Conservation (phyloP, 2,888 invertebrate species). For the Ochropleura plecta region DNA sequence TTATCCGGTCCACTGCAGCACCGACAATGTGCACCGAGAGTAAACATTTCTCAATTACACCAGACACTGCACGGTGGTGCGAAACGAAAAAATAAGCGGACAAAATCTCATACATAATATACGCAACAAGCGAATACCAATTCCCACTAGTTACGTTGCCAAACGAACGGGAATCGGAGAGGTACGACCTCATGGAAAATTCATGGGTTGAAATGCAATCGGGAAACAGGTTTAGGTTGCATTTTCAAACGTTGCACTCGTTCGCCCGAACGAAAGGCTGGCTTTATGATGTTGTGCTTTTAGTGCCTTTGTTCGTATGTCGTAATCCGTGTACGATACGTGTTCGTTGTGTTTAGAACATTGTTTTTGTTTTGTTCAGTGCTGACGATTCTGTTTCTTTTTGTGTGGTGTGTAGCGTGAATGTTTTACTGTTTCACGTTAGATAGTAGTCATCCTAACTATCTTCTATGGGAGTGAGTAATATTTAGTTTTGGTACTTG, state of each 20-base stretch:
- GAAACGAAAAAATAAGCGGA: constrained; percentile 83
- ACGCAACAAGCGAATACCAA: constrained; percentile 86
- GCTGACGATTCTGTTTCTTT: constrained; percentile 9
- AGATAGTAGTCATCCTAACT: background rate
- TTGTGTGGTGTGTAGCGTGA: background rate
- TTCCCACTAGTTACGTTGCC: constrained; percentile 85
- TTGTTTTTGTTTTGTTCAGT: constrained; percentile 25
- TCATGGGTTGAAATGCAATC: constrained; percentile 88
- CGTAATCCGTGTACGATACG: constrained; percentile 53
- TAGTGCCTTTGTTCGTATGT: constrained; percentile 69
- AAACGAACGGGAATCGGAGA: constrained; percentile 77
- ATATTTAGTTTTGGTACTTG: background rate
- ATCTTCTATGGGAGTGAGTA: background rate
- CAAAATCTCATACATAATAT: constrained; percentile 88
- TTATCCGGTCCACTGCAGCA: constrained; percentile 58
- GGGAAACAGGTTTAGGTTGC: constrained; percentile 81
- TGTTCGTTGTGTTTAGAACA: constrained; percentile 42
- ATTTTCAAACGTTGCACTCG: constrained; percentile 78
- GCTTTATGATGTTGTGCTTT: constrained; percentile 73
- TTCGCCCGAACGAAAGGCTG: constrained; percentile 72
- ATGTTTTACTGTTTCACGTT: background rate
- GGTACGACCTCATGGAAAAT: constrained; percentile 82
- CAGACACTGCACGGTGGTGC: constrained; percentile 82
- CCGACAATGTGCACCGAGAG: constrained; percentile 63
- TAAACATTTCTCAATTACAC: constrained; percentile 84